Conservation (phyloP, 1,140 invertebrate genomes). For the Formica selysi region DNA sequence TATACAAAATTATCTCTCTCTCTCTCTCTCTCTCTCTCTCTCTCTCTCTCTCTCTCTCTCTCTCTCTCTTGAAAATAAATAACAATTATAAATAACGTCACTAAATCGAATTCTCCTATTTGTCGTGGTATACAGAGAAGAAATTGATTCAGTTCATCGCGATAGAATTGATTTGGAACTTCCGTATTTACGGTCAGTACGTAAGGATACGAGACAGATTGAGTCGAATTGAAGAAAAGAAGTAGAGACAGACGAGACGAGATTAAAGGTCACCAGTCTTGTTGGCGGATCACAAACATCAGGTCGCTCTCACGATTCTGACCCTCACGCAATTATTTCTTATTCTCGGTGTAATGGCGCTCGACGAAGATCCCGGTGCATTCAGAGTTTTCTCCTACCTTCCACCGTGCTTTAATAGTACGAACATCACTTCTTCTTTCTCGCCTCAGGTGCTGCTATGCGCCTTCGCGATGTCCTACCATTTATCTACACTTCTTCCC, state of each 20-base stretch:
- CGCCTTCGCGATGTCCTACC: slow-evolving; percentile 18
- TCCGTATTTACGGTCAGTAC: slow-evolving; percentile 38
- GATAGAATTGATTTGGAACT: slow-evolving; percentile 20
- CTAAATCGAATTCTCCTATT: slow-evolving; percentile 1
- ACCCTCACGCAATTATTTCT: slow-evolving; percentile 70
- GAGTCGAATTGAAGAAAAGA: slow-evolving; percentile 23
- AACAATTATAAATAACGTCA: neutral
- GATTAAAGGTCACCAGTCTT: slow-evolving; percentile 56
- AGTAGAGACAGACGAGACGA: slow-evolving; percentile 30
- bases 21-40: too few relatives aligned
- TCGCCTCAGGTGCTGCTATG: slow-evolving; percentile 9
- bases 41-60: too few relatives aligned
- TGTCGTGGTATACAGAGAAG: neutral
- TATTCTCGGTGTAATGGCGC: slow-evolving; percentile 51
- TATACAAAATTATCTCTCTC: neutral
- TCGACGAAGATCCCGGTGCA: slow-evolving; percentile 44
- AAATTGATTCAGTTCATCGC: slow-evolving; percentile 25
- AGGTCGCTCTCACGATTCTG: slow-evolving; percentile 64
- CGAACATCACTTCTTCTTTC: slow-evolving; percentile 50
- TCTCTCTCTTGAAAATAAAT: neutral
- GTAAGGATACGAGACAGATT: slow-evolving; percentile 33
- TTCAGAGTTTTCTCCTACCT: slow-evolving; percentile 18
- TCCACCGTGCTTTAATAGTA: slow-evolving; percentile 13
- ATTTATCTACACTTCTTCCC: slow-evolving; percentile 21
- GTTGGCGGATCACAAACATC: slow-evolving; percentile 46